Percentiles rank a stretch among this genome's conserved stretches.
phyloP scores from a whole-genome alignment of 1,140 invertebrate genomes.

The Drosophila melanica region DNA sequence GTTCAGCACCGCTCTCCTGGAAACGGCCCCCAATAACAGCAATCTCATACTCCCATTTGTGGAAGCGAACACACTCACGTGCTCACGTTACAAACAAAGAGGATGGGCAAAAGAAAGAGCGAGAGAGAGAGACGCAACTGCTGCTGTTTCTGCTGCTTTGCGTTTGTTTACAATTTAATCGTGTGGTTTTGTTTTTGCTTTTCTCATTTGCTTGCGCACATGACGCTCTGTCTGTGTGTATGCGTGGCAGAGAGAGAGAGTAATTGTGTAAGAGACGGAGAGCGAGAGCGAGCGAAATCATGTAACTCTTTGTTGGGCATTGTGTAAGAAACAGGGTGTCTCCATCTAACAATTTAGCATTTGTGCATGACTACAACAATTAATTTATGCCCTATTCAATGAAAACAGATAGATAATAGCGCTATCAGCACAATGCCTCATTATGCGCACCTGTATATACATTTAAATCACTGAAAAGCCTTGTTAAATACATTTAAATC shows the following conservation, averaged over 20 bases:
- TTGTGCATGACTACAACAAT: conserved; percentile 23
- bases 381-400: conserved; percentile 28
- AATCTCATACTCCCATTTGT: conserved; percentile 39
- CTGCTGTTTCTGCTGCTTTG: conserved; percentile 30
- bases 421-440: conserved; percentile 26
- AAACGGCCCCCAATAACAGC: conserved; percentile 1
- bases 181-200: conserved; percentile 65
- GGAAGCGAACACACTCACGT: conserved; percentile 66
- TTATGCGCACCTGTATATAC: conserved; percentile 10
- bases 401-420: conserved; percentile 32
- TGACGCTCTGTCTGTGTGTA: conserved; percentile 32
- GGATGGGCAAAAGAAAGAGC: conserved; percentile 40
- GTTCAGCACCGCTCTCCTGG: conserved; percentile 28
- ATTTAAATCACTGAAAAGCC: no score
- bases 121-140: conserved; percentile 49
- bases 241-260: conserved; percentile 19
- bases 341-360: conserved; percentile 28
- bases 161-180: conserved; percentile 73
- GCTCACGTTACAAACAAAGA: conserved; percentile 64
- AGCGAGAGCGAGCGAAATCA: conserved; percentile 17
- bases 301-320: conserved; percentile 61
- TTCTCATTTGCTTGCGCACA: conserved; percentile 72
- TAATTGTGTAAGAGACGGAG: conserved; percentile 21
- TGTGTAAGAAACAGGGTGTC: conserved; percentile 71
- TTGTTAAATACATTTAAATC: no score